These are phyloP conservation scores for Pagetopsis macropterus DNA, from an alignment of 2,797 vertebrate species.

Conservation along the genomic window DNA sequence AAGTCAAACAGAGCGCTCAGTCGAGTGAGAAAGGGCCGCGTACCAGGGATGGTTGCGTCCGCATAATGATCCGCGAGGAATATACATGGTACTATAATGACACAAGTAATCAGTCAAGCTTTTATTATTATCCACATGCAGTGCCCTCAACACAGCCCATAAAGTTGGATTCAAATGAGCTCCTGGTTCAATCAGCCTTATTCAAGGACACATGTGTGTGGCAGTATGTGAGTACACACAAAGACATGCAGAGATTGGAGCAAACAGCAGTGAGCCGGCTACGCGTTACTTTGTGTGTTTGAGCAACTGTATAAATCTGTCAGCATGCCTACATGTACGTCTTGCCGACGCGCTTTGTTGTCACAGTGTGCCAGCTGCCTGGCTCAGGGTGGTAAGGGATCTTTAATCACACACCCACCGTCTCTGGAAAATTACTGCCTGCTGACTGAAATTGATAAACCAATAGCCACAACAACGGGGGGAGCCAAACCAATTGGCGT, in stretches of 20 bases:
- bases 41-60: slow-evolving; percentile 16
- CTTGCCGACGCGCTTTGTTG: slow-evolving; percentile 39
- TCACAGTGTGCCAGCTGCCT: slow-evolving; percentile 52
- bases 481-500: slow-evolving; percentile 29
- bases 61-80: slow-evolving; percentile 46
- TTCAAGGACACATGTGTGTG: slow-evolving; percentile 20
- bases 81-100: slow-evolving; percentile 31
- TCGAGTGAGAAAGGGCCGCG: slow-evolving; percentile 23
- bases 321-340: slow-evolving; percentile 11
- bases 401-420: slow-evolving; percentile 67
- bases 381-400: slow-evolving; percentile 52
- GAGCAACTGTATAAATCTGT: slow-evolving; percentile 46
- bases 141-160: slow-evolving; percentile 31
- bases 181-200: slow-evolving; percentile 33
- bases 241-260: slow-evolving; percentile 9
- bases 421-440: slow-evolving; percentile 63
- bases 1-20: slow-evolving; percentile 39
- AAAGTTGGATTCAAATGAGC: slow-evolving; percentile 51
- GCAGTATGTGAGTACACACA: background rate
- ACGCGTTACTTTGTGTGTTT: slow-evolving; percentile 35
- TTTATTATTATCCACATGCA: slow-evolving; percentile 45
- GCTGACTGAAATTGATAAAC: slow-evolving; percentile 71
- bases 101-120: slow-evolving; percentile 42
- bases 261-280: slow-evolving; percentile 7
- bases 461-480: slow-evolving; percentile 50